Base-by-base conservation (phyloP, 2,888 invertebrate species). In the Xanthia icteritia region DNA sequence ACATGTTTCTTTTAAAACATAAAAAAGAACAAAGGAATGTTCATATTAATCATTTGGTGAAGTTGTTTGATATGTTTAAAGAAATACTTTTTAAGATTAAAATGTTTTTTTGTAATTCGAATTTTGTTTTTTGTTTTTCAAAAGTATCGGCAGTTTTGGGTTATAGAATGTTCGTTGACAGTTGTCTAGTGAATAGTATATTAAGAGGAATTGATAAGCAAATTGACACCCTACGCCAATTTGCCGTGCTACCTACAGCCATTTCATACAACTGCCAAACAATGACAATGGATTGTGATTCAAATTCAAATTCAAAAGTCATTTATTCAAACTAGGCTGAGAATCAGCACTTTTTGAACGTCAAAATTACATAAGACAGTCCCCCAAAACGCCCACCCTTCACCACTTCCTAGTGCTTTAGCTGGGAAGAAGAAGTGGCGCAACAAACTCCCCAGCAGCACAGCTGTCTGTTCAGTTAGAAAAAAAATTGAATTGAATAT, bases 1-100 rank as follows among this genome's bases (percentile, higher is more conserved):
- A 77, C 79, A 84, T 85, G 72, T 54, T 85, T 74, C 68, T 81
- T 83, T 75, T 61, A 66, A 58, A 73, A 81, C 36, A 68, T 11
- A 66, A 60, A 68, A 69, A 54, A n/a, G n/a, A n/a, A 17, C 11
- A 58, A 65, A 64, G 13, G 48, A 61, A 66, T 81, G 65, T 42
- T 23, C 31, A 15, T 58, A 58, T 84, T 79, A 66, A 73, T 79
- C 72, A 79, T 71, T 51, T 27, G 60, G 36, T 60, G 31, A 31
- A 68, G 23, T 31, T 58, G 61, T 54, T 15, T 51, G 51, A 23
- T 64, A 56, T 42, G 42, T 58, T 56, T 6, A 23, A 51, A 23
- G 20, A 51, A 51, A 51, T 8, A 2, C 9, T 3, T 80, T 63
- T 17, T 0, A 36, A 54, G 3, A 1, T 48, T 54, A 17, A 23